Conservation (phyloP, 2,797 vertebrate species). For the Phalloptychus januarius region DNA sequence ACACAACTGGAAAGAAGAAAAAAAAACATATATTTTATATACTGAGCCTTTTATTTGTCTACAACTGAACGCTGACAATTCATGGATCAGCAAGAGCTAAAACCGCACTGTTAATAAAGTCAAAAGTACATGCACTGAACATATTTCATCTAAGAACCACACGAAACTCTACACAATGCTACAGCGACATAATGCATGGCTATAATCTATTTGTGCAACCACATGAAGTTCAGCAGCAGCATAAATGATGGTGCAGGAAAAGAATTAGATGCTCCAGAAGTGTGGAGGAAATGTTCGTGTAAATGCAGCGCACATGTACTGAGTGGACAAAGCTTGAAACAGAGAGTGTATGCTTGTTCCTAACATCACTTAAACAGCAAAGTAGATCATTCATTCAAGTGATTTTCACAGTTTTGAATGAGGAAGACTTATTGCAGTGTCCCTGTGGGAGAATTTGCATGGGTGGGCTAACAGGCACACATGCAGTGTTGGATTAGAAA, state of each 20-base stretch:
- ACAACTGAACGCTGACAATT: slow-evolving; percentile 20
- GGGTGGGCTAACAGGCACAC: slow-evolving; percentile 81
- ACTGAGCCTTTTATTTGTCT: slow-evolving; percentile 33
- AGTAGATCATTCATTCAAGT: slow-evolving; percentile 24
- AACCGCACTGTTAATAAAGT: slow-evolving; percentile 51
- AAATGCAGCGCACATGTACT: slow-evolving; percentile 17
- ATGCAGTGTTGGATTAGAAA: slow-evolving; percentile 86
- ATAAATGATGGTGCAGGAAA: slow-evolving; percentile 55
- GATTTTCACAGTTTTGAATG: slow-evolving; percentile 21
- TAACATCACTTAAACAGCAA: slow-evolving; percentile 10
- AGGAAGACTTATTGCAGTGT: slow-evolving; percentile 33
- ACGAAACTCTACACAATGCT: slow-evolving; percentile 56
- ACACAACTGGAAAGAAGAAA: slow-evolving; percentile 1
- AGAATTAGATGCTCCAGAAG: slow-evolving; percentile 44
- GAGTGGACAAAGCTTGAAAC: slow-evolving; percentile 14
- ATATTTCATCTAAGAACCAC: slow-evolving; percentile 28
- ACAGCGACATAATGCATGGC: slow-evolving; percentile 43
- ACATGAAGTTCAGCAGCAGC: slow-evolving; percentile 50
- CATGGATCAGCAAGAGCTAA: slow-evolving; percentile 37
- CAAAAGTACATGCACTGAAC: slow-evolving; percentile 31
- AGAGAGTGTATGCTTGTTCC: neutral
- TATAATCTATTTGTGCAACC: slow-evolving; percentile 54
- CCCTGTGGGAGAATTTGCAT: slow-evolving; percentile 41
- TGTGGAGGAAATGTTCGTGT: slow-evolving; percentile 37
- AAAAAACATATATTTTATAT: slow-evolving; percentile 6